phyloP scores from a whole-genome alignment of 2,113 vertebrate species.

The Origma solitaria region DNA sequence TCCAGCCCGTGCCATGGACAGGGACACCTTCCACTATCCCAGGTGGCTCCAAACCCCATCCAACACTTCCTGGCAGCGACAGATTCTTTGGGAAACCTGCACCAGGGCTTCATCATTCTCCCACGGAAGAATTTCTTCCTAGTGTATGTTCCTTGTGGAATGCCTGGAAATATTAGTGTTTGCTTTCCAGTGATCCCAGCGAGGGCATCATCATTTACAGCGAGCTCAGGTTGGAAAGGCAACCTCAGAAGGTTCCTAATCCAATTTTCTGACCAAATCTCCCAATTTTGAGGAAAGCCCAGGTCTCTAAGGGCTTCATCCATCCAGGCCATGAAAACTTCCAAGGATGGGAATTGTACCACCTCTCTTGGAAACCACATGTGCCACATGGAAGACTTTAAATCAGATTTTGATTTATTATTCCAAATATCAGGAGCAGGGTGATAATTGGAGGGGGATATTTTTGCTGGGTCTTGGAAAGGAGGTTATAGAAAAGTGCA shows the following conservation, averaged over 20 bases:
- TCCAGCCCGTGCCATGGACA: rapidly evolving
- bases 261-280: neutral
- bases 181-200: neutral
- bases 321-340: neutral
- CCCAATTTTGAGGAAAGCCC: neutral
- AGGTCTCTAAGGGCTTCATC: neutral
- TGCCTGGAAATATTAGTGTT: neutral
- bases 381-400: neutral
- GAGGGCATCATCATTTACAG: neutral
- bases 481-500: neutral
- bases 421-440: neutral
- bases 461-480: neutral
- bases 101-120: neutral
- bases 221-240: neutral
- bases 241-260: neutral
- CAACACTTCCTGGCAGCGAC: neutral
- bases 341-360: neutral
- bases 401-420: neutral
- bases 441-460: neutral
- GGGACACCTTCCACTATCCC: neutral
- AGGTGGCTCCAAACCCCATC: rapidly evolving
- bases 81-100: neutral
- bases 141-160: neutral
- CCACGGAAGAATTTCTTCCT: neutral
- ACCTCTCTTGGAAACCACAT: neutral